Evolutionary conservation across 2,888 invertebrate species (phyloP).

Genomic region (Xestoiulus laeticollis): DNA sequence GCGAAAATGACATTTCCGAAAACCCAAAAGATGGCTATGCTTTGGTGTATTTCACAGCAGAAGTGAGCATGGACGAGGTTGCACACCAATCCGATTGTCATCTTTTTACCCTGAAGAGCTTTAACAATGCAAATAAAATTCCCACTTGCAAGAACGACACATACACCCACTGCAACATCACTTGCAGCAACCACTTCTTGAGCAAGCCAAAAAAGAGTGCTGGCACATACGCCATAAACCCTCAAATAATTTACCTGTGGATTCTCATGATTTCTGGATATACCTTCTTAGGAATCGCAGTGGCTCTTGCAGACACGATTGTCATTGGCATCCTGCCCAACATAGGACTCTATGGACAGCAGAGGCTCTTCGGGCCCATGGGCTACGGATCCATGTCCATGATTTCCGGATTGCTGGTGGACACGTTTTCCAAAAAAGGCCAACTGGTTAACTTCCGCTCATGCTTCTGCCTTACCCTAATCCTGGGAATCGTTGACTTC

Average conservation of each 20-base stretch:
- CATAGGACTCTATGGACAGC: conserved; percentile 81
- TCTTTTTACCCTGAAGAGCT: neutral
- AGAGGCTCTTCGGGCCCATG: conserved; percentile 86
- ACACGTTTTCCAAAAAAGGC: conserved; percentile 74
- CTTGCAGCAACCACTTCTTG: neutral
- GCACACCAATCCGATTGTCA: neutral
- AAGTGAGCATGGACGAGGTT: neutral
- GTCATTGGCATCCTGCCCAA: conserved; percentile 84
- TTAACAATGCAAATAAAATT: neutral
- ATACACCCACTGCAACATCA: neutral
- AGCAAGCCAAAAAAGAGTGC: neutral
- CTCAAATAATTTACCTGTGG: neutral
- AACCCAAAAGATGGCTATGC: too few species aligned
- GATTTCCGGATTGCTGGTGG: conserved; percentile 80
- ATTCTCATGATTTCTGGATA: neutral
- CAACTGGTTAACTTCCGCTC: conserved; percentile 77
- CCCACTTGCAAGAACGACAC: neutral
- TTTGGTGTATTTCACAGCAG: neutral
- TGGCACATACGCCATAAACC: neutral
- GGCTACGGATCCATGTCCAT: conserved; percentile 85
- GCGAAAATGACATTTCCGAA: neutral
- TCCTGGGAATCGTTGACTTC: conserved; percentile 65
- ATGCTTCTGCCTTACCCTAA: conserved; percentile 79
- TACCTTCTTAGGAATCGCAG: neutral
- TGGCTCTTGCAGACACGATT: conserved; percentile 74